Conservation (phyloP, 2,113 vertebrate species). For the Aythya baeri region DNA sequence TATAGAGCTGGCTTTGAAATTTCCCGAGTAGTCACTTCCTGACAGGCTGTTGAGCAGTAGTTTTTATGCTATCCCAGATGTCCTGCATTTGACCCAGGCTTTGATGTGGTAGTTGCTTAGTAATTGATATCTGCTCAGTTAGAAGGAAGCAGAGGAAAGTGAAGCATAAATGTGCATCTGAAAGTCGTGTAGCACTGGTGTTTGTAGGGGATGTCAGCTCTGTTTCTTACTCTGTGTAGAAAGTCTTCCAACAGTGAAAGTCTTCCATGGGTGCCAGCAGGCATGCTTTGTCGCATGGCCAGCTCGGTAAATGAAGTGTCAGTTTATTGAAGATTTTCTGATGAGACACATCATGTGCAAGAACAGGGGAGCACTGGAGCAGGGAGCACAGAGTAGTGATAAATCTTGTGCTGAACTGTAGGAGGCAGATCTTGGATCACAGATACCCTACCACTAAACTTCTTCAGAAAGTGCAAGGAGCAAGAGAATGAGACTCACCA, state of each 20-base stretch:
- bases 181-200: not conserved
- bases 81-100: not conserved
- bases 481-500: rapidly evolving
- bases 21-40: not conserved
- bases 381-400: not conserved
- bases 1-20: not conserved
- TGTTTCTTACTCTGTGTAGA: not conserved
- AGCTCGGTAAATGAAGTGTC: not conserved
- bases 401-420: not conserved
- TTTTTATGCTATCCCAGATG: not conserved
- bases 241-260: not conserved
- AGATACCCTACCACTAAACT: not conserved
- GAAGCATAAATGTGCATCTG: not conserved
- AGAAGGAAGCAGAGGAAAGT: not conserved
- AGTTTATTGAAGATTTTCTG: not conserved
- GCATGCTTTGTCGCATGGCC: rapidly evolving
- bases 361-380: not conserved
- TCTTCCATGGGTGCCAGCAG: not conserved
- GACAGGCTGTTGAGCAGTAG: not conserved
- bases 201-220: not conserved
- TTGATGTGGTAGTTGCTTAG: not conserved
- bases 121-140: not conserved
- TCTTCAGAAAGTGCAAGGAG: not conserved
- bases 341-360: not conserved
- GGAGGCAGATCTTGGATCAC: not conserved